Evolutionary conservation across 2,888 invertebrate genomes (phyloP), one percentile per base, ranked within the genome.

Genomic region (Tetropium fuscum): DNA sequence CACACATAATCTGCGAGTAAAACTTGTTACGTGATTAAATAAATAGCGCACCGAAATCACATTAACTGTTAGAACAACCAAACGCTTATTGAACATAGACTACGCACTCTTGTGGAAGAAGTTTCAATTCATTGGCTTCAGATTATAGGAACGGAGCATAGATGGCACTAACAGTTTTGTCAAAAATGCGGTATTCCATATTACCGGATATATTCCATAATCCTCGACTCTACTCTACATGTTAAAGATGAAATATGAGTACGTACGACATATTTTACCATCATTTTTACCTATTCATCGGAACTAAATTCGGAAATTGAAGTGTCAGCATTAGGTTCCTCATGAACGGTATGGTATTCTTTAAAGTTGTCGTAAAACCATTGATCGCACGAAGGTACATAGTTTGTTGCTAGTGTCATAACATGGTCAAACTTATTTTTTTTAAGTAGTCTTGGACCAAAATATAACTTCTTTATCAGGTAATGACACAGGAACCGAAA

Each of bases 351-450:
- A n/a, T n/a, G n/a, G n/a, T n/a, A n/a, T n/a, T n/a, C n/a, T n/a
- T n/a, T n/a, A n/a, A n/a, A n/a, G n/a, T n/a, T n/a, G n/a, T 25
- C 16, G 27, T 44, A 44, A 16, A 44, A 44, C 25, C 44, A 44
- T 5, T 15, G 2, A 15, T 44, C 44, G 27, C 30, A 15, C 15
- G 11, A 15, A 10, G 44, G 44, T 44, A 27, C 44, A 44, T 44
- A 44, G 15, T 44, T 11, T 44, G 11, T 27, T 11, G 44, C 44
- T 16, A 27, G 44, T 11, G 45, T 51, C 53, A 53, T 53, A 19
- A 58, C 53, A 19, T 58, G 49, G n/a, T 51, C 38, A 38, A 19
- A 45, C 25, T 58, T 58, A 10, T 38, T 45, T 18, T 56, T 55
- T 27, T 59, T 32, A 8, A 45, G 18, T 41, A 38, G 47, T 60